Conservation (phyloP, 2,888 invertebrate species). For the Protophormia terraenovae region DNA sequence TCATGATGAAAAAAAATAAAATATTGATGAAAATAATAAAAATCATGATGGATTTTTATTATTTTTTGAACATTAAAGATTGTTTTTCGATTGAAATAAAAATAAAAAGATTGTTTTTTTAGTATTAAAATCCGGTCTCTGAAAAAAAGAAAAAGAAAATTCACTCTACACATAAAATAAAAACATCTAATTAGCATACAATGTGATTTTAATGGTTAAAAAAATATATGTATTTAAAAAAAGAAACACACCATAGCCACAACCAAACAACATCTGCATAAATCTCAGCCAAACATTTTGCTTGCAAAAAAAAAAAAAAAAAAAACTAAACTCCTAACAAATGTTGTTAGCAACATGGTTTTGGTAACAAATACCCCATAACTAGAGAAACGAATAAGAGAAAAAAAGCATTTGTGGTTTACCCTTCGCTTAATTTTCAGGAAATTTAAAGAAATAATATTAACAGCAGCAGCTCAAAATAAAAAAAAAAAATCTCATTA, state of each 20-base stretch:
- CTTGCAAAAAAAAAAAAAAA: too few species aligned
- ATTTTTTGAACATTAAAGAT: too few species aligned
- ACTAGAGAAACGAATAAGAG: background rate
- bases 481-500: conserved; percentile 40
- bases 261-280: background rate
- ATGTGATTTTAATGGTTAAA: conserved; percentile 57
- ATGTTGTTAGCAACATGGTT: conserved; percentile 24
- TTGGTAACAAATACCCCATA: background rate
- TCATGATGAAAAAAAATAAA: too few species aligned
- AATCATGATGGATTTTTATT: too few species aligned
- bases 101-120: too few species aligned
- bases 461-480: conserved; percentile 4
- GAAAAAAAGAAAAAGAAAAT: too few species aligned
- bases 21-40: too few species aligned
- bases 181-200: conserved; percentile 54
- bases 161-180: background rate
- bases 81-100: too few species aligned
- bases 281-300: conserved; percentile 14
- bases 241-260: conserved; percentile 1
- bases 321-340: too few species aligned
- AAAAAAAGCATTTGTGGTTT: conserved; percentile 32
- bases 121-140: too few species aligned
- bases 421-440: conserved; percentile 53
- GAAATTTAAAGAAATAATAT: conserved; percentile 43
- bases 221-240: conserved; percentile 9